These are phyloP conservation scores for Atherinosoma microstoma DNA, from an alignment of 2,797 vertebrate species.

Conservation along the genomic window DNA sequence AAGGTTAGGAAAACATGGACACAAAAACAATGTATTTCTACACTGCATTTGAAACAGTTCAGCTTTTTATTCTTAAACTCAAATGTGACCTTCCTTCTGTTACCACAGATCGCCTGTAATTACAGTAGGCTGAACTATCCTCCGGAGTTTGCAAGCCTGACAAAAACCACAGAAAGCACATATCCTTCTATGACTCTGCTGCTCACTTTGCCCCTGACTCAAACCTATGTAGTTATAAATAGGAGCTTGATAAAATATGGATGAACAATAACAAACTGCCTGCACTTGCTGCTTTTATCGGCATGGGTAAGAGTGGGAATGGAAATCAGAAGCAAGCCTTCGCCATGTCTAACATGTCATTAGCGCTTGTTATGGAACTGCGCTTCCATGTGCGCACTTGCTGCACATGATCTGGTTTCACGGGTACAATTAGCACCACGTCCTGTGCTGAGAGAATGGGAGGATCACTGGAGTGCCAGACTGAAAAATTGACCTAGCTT, in stretches of 20 bases:
- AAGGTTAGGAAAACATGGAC: constrained; percentile 35
- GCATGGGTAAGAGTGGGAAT: constrained; percentile 25
- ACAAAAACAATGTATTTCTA: constrained; percentile 12
- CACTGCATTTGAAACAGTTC: constrained; percentile 13
- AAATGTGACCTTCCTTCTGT: constrained; percentile 20
- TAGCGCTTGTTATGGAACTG: constrained; percentile 51
- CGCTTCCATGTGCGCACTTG: constrained; percentile 46
- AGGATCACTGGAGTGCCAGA: constrained; percentile 33
- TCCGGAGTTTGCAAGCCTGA: constrained; percentile 16
- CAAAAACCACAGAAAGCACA: constrained; percentile 13
- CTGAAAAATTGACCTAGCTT: constrained; percentile 67
- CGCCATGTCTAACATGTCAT: constrained; percentile 36
- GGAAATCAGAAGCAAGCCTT: constrained; percentile 40
- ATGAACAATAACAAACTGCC: constrained; percentile 76
- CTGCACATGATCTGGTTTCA: constrained; percentile 62
- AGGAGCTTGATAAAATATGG: constrained; percentile 74
- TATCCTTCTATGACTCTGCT: constrained; percentile 17
- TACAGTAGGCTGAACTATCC: constrained; percentile 16
- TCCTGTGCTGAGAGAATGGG: constrained; percentile 45
- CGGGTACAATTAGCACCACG: constrained; percentile 53
- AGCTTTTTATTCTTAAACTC: constrained; percentile 24
- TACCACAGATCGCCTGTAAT: constrained; percentile 30
- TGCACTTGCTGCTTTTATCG: constrained; percentile 45
- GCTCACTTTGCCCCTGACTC: constrained; percentile 48
- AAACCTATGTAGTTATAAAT: constrained; percentile 71